phyloP scores from a whole-genome alignment of 2,797 vertebrate species.

The Xenopus petersii region DNA sequence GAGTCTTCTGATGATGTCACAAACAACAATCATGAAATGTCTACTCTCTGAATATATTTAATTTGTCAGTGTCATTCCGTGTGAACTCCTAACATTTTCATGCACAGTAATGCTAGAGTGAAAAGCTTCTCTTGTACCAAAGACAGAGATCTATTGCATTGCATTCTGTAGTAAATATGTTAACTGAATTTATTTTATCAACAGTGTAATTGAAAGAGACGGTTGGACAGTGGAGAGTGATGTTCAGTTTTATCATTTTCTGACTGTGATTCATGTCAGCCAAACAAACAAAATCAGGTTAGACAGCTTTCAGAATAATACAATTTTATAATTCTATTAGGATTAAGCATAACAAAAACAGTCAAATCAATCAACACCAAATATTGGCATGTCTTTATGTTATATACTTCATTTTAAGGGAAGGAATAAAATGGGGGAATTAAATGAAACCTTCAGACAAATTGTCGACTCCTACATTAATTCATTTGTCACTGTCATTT shows the following conservation, averaged over 20 bases:
- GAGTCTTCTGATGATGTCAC: background rate
- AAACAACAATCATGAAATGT: background rate
- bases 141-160: background rate
- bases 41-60: background rate
- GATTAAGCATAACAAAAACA: background rate
- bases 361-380: background rate
- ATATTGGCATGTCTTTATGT: too few relatives aligned
- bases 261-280: background rate
- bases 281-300: background rate
- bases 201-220: slow-evolving; percentile 7
- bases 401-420: too few relatives aligned
- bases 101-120: background rate
- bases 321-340: background rate
- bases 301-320: background rate
- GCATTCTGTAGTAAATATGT: slow-evolving; percentile 5
- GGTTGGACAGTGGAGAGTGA: slow-evolving; percentile 1
- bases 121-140: background rate
- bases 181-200: slow-evolving; percentile 1
- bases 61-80: background rate
- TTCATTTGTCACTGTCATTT: too few relatives aligned
- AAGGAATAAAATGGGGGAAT: too few relatives aligned
- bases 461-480: too few relatives aligned
- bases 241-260: background rate
- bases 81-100: background rate
- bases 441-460: too few relatives aligned